Evolutionary conservation across 2,888 invertebrate species (phyloP).

Genomic region (Sipha maydis): DNA sequence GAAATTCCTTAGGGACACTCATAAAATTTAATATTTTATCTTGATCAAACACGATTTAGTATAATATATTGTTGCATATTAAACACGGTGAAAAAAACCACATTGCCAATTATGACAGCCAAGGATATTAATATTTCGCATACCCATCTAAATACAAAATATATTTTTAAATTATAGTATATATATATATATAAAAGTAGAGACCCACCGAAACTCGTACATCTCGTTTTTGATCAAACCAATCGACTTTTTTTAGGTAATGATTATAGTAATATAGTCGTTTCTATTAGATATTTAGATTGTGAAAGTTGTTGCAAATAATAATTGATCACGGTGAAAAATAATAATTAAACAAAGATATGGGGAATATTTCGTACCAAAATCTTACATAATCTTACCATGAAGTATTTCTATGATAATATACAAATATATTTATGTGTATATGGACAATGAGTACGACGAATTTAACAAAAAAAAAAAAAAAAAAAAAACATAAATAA

Average conservation of each 20-base stretch:
- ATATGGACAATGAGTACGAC: neutral
- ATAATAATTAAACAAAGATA: slow-evolving; percentile 33
- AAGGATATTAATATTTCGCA: slow-evolving; percentile 16
- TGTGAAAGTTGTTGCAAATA: slow-evolving; percentile 48
- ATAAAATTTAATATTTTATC: slow-evolving; percentile 31
- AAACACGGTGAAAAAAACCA: neutral
- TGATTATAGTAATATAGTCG: slow-evolving; percentile 21
- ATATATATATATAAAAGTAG: neutral
- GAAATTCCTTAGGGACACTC: slow-evolving; percentile 31
- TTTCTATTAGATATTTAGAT: slow-evolving; percentile 48
- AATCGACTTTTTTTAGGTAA: slow-evolving; percentile 9
- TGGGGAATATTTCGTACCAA: slow-evolving; percentile 1
- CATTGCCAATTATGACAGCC: slow-evolving; percentile 41
- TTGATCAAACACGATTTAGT: slow-evolving; percentile 14
- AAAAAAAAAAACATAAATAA: neutral
- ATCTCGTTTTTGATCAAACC: slow-evolving; percentile 42
- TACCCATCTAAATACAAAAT: neutral
- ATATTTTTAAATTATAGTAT: neutral
- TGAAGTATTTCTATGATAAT: neutral
- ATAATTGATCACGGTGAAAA: slow-evolving; percentile 28
- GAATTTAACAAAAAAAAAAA: neutral
- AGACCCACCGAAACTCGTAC: slow-evolving; percentile 43
- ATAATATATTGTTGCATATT: slow-evolving; percentile 27
- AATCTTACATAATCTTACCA: slow-evolving; percentile 18
- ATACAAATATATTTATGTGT: neutral